phyloP scores from a whole-genome alignment of 2,797 vertebrate species.

The Mormyrops attenuatus region DNA sequence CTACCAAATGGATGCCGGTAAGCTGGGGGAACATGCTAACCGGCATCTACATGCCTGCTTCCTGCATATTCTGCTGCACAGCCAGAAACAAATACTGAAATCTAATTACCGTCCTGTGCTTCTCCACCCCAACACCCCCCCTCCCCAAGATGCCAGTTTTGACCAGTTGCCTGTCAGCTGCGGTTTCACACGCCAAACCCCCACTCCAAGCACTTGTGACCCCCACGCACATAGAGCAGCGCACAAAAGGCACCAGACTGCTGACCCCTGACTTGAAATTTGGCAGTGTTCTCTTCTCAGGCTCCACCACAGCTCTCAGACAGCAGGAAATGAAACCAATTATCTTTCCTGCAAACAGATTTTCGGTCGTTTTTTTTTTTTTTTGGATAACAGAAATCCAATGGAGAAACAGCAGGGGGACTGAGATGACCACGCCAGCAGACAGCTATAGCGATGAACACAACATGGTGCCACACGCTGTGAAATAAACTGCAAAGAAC shows the following conservation, averaged over 20 bases:
- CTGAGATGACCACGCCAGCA: neutral
- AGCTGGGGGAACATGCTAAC: neutral
- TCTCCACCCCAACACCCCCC: neutral
- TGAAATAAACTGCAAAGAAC: neutral
- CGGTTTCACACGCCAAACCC: neutral
- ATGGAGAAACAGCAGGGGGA: neutral
- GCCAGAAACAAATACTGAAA: neutral
- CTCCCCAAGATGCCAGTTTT: neutral
- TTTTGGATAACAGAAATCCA: neutral
- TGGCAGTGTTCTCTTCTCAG: neutral
- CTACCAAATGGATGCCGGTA: neutral
- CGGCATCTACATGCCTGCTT: neutral
- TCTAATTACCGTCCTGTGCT: neutral
- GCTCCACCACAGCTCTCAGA: neutral
- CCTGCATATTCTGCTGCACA: neutral
- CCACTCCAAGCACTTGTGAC: neutral
- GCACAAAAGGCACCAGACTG: neutral
- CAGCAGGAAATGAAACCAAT: neutral
- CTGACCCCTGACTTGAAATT: neutral
- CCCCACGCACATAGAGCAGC: neutral
- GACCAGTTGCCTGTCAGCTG: neutral
- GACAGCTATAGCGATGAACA: neutral
- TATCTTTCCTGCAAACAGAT: neutral
- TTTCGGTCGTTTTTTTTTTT: neutral
- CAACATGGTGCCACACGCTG: neutral